These are phyloP conservation scores for Hofmannophila pseudospretella DNA, from an alignment of 2,888 invertebrate genomes.

Conservation along the genomic window DNA sequence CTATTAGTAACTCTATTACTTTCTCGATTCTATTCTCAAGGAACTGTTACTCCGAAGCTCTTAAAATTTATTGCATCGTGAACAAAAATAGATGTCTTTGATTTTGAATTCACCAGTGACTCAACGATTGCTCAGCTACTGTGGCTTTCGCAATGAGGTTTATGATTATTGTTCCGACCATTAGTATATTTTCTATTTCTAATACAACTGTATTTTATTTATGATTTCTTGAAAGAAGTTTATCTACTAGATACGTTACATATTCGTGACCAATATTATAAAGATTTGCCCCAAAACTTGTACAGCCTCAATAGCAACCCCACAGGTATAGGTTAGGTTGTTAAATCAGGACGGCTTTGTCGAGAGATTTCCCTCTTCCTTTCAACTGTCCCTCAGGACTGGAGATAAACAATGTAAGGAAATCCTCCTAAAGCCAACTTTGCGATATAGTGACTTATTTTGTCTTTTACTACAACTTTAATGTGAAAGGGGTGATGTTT, in stretches of 20 bases:
- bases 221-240: no score
- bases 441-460: slow-evolving; percentile 40
- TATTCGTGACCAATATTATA: no score
- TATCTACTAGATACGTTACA: no score
- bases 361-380: slow-evolving; percentile 35
- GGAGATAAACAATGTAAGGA: slow-evolving; percentile 51
- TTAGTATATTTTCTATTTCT: no score
- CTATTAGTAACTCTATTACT: slow-evolving; percentile 21
- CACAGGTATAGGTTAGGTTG: slow-evolving; percentile 12
- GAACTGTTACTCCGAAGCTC: slow-evolving; percentile 32
- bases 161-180: slow-evolving; percentile 5
- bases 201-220: no score
- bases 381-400: slow-evolving; percentile 48
- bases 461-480: slow-evolving; percentile 33
- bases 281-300: no score
- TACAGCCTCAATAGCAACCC: no score
- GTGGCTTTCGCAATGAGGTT: slow-evolving; percentile 10
- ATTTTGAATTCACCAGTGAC: slow-evolving; percentile 23
- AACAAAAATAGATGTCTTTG: slow-evolving; percentile 31
- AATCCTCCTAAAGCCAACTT: slow-evolving; percentile 35
- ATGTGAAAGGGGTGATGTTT: slow-evolving; percentile 35
- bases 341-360: slow-evolving; percentile 26
- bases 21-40: slow-evolving; percentile 17
- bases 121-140: slow-evolving; percentile 8
- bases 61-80: slow-evolving; percentile 34